Base-by-base conservation (phyloP, 2,888 invertebrate genomes). In the Trissoscelio sp. region DNA sequence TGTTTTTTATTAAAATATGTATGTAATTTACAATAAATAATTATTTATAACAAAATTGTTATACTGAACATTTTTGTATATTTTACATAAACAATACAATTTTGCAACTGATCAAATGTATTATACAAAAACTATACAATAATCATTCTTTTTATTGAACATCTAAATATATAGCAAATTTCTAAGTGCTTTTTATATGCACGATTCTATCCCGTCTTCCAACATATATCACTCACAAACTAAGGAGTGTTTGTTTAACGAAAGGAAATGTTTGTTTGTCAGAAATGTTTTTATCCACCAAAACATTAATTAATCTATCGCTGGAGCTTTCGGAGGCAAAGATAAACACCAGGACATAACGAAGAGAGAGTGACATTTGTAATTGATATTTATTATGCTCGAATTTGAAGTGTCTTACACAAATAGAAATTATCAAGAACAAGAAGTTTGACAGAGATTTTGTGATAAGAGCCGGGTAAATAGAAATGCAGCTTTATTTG, bases 391-490 rank as follows among this genome's bases (percentile, higher is more conserved):
- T 51, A 62, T 75, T 67, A 31, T 18, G 20, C 4, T 51, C 20
- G 42, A 66, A 37, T 58, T 74, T 48, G 20, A 57, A 57, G 28
- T 18, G 53, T 20, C 16, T 28, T 11, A 34, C 14, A 18, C 64
- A 57, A 74, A 74, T 66, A 66, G 48, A 66, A 44, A 57, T 74
- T 74, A 66, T 74, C 74, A 66, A 20, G 18, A 48, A 74, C 74
- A 66, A 57, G 74, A 74, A 74, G 66, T 74, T 74, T 66, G 66
- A 74, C 74, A 66, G 57, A 57, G 74, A 74, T 74, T 74, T 57
- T 20, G 12, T 53, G 74, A 74, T 74, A 74, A 66, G 46, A 55
- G 5, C 20, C 12, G 4, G 16, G 55, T 24, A 62, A 73, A 73
- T 73, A 73, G 62, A 62, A 73, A 73, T 73, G 72, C 62, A 73